phyloP scores from a whole-genome alignment of 64 coral and sea anemone species.

The Trachythela sp. region DNA sequence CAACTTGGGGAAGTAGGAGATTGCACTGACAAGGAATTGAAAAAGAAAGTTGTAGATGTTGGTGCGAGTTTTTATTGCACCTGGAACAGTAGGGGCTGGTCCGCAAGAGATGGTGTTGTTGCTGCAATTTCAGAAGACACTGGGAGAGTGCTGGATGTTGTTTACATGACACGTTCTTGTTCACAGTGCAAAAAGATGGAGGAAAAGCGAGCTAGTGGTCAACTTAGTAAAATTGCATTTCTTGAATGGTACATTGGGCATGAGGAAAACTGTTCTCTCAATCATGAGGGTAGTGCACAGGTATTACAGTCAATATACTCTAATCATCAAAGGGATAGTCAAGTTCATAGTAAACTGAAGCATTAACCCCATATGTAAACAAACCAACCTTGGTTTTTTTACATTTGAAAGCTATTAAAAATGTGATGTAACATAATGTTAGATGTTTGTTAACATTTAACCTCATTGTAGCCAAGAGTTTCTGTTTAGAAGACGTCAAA shows the following conservation, averaged over 20 bases:
- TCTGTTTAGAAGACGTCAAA: no score
- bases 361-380: no score
- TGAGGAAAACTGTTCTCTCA: constrained; percentile 37
- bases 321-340: neutral
- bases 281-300: constrained; percentile 43
- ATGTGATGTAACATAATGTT: no score
- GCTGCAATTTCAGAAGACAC: constrained; percentile 39
- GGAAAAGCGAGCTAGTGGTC: constrained; percentile 5
- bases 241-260: constrained; percentile 44
- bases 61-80: constrained; percentile 20
- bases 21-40: neutral
- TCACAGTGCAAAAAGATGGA: constrained; percentile 39
- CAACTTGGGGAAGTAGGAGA: neutral
- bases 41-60: constrained; percentile 1
- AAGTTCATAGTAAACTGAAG: neutral
- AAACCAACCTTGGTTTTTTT: no score
- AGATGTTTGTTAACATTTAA: no score
- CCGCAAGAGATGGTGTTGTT: constrained; percentile 42
- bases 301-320: neutral
- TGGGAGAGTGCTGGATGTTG: constrained; percentile 48
- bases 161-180: constrained; percentile 32
- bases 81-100: constrained; percentile 38
- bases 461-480: no score
- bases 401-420: no score
- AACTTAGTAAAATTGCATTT: constrained; percentile 33